These are phyloP conservation scores for Globodera rostochiensis DNA, from an alignment of 1,140 invertebrate genomes.

Conservation along the genomic window DNA sequence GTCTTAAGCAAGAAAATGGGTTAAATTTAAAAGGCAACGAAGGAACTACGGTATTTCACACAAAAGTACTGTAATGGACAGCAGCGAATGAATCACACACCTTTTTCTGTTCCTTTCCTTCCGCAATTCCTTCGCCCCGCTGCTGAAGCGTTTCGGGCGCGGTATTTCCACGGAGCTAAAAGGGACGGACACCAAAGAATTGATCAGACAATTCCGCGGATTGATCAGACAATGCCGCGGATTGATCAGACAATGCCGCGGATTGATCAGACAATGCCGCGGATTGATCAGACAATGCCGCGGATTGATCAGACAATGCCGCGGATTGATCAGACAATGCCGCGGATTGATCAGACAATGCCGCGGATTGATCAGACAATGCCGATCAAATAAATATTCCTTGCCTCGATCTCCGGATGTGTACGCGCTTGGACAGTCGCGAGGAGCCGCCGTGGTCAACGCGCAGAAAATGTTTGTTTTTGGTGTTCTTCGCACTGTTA, in stretches of 20 bases:
- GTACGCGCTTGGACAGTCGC: slow-evolving; percentile 59
- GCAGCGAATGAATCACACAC: not conserved
- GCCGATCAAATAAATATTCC: too few relatives aligned
- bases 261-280: not conserved
- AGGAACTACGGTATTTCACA: too few relatives aligned
- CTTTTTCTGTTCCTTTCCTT: slow-evolving; percentile 52
- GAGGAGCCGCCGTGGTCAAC: slow-evolving; percentile 56
- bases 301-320: not conserved
- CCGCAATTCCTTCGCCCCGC: slow-evolving; percentile 62
- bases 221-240: too few relatives aligned
- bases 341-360: not conserved
- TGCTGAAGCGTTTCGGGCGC: slow-evolving; percentile 61
- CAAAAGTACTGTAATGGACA: not conserved
- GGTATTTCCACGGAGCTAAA: slow-evolving; percentile 63
- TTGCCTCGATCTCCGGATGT: slow-evolving; percentile 62
- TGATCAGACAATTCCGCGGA: not conserved
- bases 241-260: not conserved
- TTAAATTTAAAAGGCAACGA: not conserved
- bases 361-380: not conserved
- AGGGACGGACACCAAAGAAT: not conserved
- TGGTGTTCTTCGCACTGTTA: slow-evolving; percentile 31
- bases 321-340: not conserved
- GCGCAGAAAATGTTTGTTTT: slow-evolving; percentile 60
- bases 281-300: not conserved
- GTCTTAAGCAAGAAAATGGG: slow-evolving; percentile 35